Evolutionary conservation across 1,140 invertebrate genomes (phyloP), one percentile per base, ranked within the genome.

Genomic region (Papilio polytes): DNA sequence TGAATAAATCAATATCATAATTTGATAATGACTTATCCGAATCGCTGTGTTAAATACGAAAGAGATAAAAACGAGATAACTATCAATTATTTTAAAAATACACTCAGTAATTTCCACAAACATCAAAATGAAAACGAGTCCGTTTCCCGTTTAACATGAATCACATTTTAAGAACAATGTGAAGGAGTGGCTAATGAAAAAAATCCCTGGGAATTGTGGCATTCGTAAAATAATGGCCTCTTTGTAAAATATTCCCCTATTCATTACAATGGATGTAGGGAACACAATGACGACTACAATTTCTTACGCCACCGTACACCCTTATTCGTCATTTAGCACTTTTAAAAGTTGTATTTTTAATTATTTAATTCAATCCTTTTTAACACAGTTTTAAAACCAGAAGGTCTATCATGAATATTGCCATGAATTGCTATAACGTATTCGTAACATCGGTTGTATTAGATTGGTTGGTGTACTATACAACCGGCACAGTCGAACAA

Each of bases 221-320:
- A 78, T 80, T 83, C 81, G 82, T 86, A 84, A 86, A 86, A 86
- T 86, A 86, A 85, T 81, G 80, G 82, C 78, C 80, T 78, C 85
- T 86, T 86, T 86, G 83, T 80, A 82, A 85, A 73, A 84, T 41
- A 82, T n/a, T n/a, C n/a, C n/a, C n/a, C n/a, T 81, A 84, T 86
- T 86, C 83, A 86, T 86, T 85, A 85, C 80, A 85, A 86, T 85
- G 81, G 83, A 86, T 83, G 85, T 86, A 86, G 79, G 48, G 80
- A 81, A 80, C 80, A 82, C 85, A 86, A 86, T 83, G 82, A 81
- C 72, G 80, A 85, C 80, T 86, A 74, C 51, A 82, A 83, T 84
- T 83, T 84, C 82, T 85, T 83, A 81, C 80, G 78, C 56, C 59
- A 63, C 20, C 3, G 20, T 63, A 63, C 56, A 53, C 36, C 36